A percentile compares a stretch with the other conserved stretches of the same genome.
Conservation (phyloP, 2,113 vertebrate species). For the Menura novaehollandiae region DNA sequence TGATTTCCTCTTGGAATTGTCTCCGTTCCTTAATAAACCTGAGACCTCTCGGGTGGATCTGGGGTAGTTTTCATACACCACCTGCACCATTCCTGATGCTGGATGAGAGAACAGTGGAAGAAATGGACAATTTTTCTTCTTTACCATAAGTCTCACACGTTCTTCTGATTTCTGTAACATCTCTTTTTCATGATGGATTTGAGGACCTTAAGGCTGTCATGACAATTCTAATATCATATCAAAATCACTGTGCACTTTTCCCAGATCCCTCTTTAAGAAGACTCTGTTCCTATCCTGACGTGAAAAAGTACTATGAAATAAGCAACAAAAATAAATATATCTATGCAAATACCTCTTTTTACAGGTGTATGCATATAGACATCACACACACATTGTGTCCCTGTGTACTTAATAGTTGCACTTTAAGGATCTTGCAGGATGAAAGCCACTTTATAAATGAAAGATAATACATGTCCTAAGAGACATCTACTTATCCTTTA, state of each 20-base stretch:
- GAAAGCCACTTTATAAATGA: conserved; percentile 24
- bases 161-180: not conserved
- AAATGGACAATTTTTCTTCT: not conserved
- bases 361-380: not conserved
- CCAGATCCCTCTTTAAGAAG: not conserved
- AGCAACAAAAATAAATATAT: not conserved
- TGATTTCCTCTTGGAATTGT: not conserved
- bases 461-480: conserved; percentile 8
- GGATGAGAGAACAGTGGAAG: not conserved
- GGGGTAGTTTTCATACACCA: rapidly evolving
- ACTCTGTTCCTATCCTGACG: not conserved
- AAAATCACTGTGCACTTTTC: not conserved
- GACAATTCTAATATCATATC: not conserved
- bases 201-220: not conserved
- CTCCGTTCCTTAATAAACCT: not conserved
- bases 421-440: not conserved
- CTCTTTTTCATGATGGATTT: not conserved
- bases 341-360: not conserved
- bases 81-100: not conserved
- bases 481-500: conserved; percentile 52
- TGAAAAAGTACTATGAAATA: not conserved
- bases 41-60: not conserved
- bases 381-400: not conserved
- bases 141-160: not conserved
- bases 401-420: not conserved